Percentiles rank a stretch among this genome's conserved stretches.
These are phyloP conservation scores for Elysia crispata DNA, from an alignment of 2,888 invertebrate species.

Conservation along the genomic window DNA sequence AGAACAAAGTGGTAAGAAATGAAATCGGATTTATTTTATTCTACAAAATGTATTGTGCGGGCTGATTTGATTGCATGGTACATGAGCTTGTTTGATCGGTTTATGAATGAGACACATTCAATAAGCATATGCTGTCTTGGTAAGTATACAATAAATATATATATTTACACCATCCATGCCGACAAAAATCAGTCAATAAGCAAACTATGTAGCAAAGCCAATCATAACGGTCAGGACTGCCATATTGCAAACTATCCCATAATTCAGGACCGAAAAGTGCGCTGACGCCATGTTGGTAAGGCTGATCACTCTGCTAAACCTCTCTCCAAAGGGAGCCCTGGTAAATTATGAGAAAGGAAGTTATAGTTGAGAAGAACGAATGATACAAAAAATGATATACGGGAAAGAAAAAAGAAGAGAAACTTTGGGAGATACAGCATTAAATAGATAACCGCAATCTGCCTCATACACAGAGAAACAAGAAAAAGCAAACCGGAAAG, in stretches of 20 bases:
- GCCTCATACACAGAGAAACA: too few relatives aligned
- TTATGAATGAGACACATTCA: neutral
- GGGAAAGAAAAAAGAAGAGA: neutral
- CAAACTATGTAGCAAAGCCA: neutral
- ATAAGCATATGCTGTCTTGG: neutral
- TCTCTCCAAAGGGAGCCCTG: slow-evolving; percentile 40
- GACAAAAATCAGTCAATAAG: neutral
- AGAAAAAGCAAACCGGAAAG: neutral
- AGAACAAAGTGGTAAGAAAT: too few relatives aligned
- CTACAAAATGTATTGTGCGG: neutral
- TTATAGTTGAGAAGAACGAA: neutral
- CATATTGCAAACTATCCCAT: too few relatives aligned
- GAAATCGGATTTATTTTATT: too few relatives aligned
- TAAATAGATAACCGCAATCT: too few relatives aligned
- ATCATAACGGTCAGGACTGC: too few relatives aligned
- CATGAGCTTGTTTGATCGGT: neutral
- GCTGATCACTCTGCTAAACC: slow-evolving; percentile 46
- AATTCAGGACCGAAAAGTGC: neutral
- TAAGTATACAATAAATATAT: too few relatives aligned
- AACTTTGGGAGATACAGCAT: neutral
- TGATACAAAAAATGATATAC: neutral
- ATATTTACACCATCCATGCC: too few relatives aligned
- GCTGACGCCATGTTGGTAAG: slow-evolving; percentile 17
- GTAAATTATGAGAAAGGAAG: neutral
- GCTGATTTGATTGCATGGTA: neutral